Evolutionary conservation across 1,140 invertebrate genomes (phyloP).

Genomic region (Pachyrhynchus sulphureomaculatus): DNA sequence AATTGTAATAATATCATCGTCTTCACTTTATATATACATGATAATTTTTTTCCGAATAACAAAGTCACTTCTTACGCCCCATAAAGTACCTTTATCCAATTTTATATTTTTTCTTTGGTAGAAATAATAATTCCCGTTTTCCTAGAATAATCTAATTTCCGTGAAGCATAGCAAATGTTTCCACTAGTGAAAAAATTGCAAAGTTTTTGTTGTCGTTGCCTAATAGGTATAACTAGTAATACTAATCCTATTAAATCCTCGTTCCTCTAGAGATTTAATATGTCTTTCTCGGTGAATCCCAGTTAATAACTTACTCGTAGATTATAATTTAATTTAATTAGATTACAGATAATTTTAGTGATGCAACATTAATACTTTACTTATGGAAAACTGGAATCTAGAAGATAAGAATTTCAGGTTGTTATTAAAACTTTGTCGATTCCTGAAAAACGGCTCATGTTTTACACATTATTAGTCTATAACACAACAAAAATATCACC

Average conservation of each 20-base stretch:
- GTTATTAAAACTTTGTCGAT: no score
- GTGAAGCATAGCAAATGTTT: not conserved
- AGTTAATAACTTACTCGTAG: conserved; percentile 25
- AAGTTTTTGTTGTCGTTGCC: conserved; percentile 19
- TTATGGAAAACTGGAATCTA: not conserved
- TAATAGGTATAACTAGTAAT: conserved; percentile 23
- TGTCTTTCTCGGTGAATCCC: conserved; percentile 12
- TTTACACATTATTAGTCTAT: no score
- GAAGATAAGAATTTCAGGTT: no score
- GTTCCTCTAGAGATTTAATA: conserved; percentile 24
- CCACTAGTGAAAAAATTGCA: conserved; percentile 11
- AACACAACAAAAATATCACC: no score
- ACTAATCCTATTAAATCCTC: conserved; percentile 19
- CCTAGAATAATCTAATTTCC: conserved; percentile 19
- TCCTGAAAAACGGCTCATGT: no score
- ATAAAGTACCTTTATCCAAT: not conserved
- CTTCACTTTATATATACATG: no score
- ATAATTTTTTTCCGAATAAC: no score
- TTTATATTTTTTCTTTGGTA: conserved; percentile 1
- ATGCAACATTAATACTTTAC: conserved; percentile 1
- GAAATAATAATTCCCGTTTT: no score
- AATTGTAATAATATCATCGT: no score
- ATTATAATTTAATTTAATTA: conserved; percentile 29
- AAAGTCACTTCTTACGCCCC: no score
- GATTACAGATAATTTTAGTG: conserved; percentile 9